A percentile compares a stretch with the other conserved stretches of the same genome.
These are phyloP conservation scores for Microctenopoma steveboyesi DNA, from an alignment of 2,797 vertebrate species.

Conservation along the genomic window DNA sequence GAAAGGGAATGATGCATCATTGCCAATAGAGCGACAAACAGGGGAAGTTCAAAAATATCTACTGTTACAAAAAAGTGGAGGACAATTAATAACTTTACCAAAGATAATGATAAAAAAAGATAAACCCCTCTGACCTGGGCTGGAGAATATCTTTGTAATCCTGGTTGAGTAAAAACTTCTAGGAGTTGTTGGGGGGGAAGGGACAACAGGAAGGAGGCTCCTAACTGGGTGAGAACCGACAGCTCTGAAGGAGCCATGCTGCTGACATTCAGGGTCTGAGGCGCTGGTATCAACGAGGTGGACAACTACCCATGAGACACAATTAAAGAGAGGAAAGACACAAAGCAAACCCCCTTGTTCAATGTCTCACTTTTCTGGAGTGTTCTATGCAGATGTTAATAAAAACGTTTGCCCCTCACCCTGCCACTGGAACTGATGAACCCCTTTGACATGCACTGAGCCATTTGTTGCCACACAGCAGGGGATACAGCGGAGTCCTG, in stretches of 20 bases:
- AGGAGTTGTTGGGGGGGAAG: constrained; percentile 82
- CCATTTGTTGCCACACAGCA: constrained; percentile 84
- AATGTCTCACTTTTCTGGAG: background rate
- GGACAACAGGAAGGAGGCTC: constrained; percentile 84
- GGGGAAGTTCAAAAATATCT: background rate
- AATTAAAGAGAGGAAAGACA: constrained; percentile 4
- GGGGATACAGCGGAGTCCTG: constrained; percentile 77
- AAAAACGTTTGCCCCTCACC: constrained; percentile 67
- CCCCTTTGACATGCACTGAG: constrained; percentile 86
- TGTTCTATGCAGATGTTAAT: background rate
- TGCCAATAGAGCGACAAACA: background rate
- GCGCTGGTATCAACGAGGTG: constrained; percentile 82
- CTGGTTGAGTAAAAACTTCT: constrained; percentile 82
- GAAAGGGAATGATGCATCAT: background rate
- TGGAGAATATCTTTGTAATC: constrained; percentile 78
- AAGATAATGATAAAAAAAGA: background rate
- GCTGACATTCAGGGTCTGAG: constrained; percentile 81
- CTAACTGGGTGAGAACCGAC: constrained; percentile 83
- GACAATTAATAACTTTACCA: background rate
- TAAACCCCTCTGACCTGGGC: constrained; percentile 82
- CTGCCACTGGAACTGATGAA: constrained; percentile 84
- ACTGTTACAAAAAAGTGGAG: background rate
- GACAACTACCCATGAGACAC: constrained; percentile 81
- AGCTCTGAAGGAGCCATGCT: constrained; percentile 75
- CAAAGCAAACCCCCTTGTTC: background rate